Conservation (phyloP, 2,888 invertebrate species). For the Hydraecia micacea region DNA sequence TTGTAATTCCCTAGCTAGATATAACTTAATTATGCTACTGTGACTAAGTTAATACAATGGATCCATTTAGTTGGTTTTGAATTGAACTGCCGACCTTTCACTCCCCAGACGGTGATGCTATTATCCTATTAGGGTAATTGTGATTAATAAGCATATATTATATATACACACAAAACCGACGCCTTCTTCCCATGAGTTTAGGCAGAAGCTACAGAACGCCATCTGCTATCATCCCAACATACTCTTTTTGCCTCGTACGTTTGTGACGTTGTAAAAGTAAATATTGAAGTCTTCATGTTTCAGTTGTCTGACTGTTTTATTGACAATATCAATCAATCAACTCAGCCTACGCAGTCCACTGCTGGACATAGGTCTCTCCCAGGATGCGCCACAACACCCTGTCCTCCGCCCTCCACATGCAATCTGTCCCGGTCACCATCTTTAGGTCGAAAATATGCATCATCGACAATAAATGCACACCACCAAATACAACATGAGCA, state of each 20-base stretch:
- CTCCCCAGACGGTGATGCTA: background rate
- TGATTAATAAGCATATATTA: background rate
- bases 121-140: conserved; percentile 14
- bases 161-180: too few species aligned
- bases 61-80: conserved; percentile 22
- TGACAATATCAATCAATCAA: background rate
- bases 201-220: too few species aligned
- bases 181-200: too few species aligned
- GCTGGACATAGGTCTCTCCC: background rate
- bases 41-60: conserved; percentile 3
- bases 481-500: background rate
- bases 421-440: background rate
- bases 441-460: background rate
- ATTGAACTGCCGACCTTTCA: conserved; percentile 27
- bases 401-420: background rate
- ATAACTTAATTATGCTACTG: conserved; percentile 4
- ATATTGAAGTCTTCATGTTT: background rate
- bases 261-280: too few species aligned
- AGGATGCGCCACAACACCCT: background rate
- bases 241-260: too few species aligned
- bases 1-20: conserved; percentile 8
- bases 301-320: background rate
- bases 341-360: background rate
- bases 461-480: background rate
- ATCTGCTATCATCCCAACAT: too few species aligned